Base-by-base conservation (phyloP, 2,888 invertebrate species). In the Hoplodrina ambigua region DNA sequence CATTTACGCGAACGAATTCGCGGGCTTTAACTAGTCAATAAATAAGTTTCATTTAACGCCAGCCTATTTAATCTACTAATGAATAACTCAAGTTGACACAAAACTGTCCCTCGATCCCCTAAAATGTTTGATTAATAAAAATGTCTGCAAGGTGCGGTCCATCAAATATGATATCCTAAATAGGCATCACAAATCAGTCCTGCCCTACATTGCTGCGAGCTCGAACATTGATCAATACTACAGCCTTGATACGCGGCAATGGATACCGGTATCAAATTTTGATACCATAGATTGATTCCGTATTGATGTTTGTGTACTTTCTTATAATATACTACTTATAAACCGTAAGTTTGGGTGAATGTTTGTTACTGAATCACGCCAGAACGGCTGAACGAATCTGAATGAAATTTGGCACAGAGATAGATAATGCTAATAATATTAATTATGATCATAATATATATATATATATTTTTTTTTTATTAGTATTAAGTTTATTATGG, bases 201-300 rank as follows among this genome's bases (percentile, higher is more conserved):
- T 72, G 79, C 60, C 79, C 83, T 67, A 81, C 76, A 84, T 80
- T 19, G 55, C 56, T 19, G 11, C 25, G 49, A 75, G 78, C 62
- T 80, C 57, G 78, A 74, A 70, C 81, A 77, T 80, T 69, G 80
- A 84, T 84, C 85, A 71, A 84, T 84, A 82, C 41, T 17, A 15
- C 56, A 70, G 50, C 85, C 85, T 85, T 82, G 83, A 72, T 63
- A 66, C 58, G 15, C 41, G 44, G 67, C 66, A 56, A 65, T 79
- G 70, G 74, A 64, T 55, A 81, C 71, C 68, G 70, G 80, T 77
- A 81, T 85, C 81, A 79, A 82, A 81, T 79, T 75, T 69, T 70
- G 59, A 70, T 71, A 65, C 67, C 41, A 73, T 84, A 54, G 13
- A 78, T 80, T 71, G 72, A 76, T 80, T 78, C 62, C 25, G 55